Base-by-base conservation (phyloP, 1,140 invertebrate species). In the Drosophila pectinifera region DNA sequence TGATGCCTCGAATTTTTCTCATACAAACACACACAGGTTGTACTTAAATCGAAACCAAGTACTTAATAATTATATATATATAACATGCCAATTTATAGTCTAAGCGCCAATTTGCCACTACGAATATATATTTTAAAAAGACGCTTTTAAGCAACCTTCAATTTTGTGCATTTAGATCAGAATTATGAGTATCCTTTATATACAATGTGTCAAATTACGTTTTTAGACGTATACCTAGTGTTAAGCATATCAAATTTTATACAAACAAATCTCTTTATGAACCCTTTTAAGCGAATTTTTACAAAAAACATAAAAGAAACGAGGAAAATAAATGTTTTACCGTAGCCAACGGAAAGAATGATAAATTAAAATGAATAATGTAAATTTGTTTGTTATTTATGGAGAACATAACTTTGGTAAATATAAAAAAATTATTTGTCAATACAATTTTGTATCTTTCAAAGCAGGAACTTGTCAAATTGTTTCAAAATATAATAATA, bases 11-110 rank as follows among this genome's bases (percentile, higher is more conserved):
- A 70, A 48, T 67, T 58, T 64, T 54, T 26, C 61, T 45, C 61
- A 31, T 42, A 36, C 16, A 49, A 26, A 65, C 38, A 64, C 45
- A 56, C 54, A 79, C 61, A 61, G 80, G 80, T 84, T 83, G 80
- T 83, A 79, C 80, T 70, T 75, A 76, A 58, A 53, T 34, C 26
- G 72, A 58, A 67, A 79, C 72, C 57, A 75, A 79, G 79, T 81
- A 81, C 78, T 81, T 81, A 81, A 76, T 74, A 45, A 45, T 58
- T 43, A 41, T 41, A 56, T 31, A 36, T 28, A 55, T 57, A 26
- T 55, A 43, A 42, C 38, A 63, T 53, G 53, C 57, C 54, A 58
- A 46, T 73, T 22, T 51, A 73, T 73, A 73, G 39, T 39, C 16
- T 75, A 75, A 75, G 73, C 61, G 49, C 51, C 49, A 55, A 75